These are phyloP conservation scores for Bemisia tabaci DNA, from an alignment of 1,140 invertebrate species.

Conservation along the genomic window DNA sequence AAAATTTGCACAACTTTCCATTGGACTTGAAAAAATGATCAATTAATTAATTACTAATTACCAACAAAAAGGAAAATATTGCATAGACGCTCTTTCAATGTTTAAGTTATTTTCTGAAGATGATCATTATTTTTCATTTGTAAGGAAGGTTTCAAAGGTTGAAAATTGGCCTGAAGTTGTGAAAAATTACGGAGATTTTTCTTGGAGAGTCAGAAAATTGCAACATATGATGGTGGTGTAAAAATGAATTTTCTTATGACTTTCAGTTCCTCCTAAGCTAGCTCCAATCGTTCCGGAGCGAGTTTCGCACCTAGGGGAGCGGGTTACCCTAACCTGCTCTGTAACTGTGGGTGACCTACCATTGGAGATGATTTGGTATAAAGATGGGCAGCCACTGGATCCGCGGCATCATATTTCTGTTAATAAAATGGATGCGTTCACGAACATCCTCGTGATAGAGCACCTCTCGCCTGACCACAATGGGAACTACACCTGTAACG, in stretches of 20 bases:
- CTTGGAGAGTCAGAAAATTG: too few relatives aligned
- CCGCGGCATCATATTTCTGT: constrained; percentile 38
- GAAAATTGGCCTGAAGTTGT: too few relatives aligned
- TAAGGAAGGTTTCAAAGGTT: too few relatives aligned
- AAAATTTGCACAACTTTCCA: too few relatives aligned
- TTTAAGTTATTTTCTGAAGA: too few relatives aligned
- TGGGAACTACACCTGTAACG: constrained; percentile 60
- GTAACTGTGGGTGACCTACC: constrained; percentile 65
- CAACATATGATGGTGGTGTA: too few relatives aligned
- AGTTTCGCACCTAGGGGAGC: constrained; percentile 57
- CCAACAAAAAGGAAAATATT: too few relatives aligned
- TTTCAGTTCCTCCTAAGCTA: constrained; percentile 68
- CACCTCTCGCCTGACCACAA: constrained; percentile 61
- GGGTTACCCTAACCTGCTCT: constrained; percentile 58
- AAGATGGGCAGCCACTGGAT: constrained; percentile 51
- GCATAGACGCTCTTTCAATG: too few relatives aligned
- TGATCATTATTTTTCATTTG: too few relatives aligned
- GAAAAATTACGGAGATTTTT: too few relatives aligned
- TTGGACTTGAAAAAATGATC: too few relatives aligned
- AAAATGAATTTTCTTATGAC: constrained; percentile 1
- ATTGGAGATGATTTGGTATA: constrained; percentile 59
- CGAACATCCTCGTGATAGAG: constrained; percentile 63
- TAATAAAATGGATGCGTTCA: constrained; percentile 58
- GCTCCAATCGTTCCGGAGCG: constrained; percentile 57
- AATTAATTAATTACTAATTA: too few relatives aligned